Evolutionary conservation across 1,140 invertebrate genomes (phyloP).

Genomic region (Bombus vancouverensis): DNA sequence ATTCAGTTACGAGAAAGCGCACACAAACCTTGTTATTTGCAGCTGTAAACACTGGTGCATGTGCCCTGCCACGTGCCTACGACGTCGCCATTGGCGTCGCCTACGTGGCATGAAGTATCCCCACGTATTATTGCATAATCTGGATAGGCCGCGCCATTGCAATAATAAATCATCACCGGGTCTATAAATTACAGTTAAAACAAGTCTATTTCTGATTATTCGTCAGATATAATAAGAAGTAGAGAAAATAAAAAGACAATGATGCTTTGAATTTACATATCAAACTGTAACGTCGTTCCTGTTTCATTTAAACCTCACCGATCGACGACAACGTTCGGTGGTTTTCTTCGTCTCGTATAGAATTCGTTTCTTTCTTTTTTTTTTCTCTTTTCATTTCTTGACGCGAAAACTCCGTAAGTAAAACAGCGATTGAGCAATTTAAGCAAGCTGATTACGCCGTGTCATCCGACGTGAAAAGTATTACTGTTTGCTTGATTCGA

Average conservation of each 20-base stretch:
- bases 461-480: not conserved
- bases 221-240: not conserved
- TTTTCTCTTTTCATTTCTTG: not conserved
- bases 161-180: conserved; percentile 36
- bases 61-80: conserved; percentile 67
- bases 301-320: not conserved
- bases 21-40: not conserved
- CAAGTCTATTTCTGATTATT: not conserved
- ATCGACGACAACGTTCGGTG: not conserved
- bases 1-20: conserved; percentile 47
- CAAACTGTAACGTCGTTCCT: not conserved
- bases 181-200: not conserved
- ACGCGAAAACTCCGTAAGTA: not conserved
- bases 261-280: not conserved
- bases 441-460: not conserved
- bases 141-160: not conserved
- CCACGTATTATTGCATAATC: conserved; percentile 55
- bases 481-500: not conserved
- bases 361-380: not conserved
- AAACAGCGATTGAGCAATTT: not conserved
- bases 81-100: conserved; percentile 21
- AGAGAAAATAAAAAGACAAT: not conserved
- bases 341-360: too few species aligned
- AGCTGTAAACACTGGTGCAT: conserved; percentile 56
- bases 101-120: conserved; percentile 58